Evolutionary conservation across 35 echinoderm and acorn worm species (phyloP).

Genomic region (Stichopus chloronotus): DNA sequence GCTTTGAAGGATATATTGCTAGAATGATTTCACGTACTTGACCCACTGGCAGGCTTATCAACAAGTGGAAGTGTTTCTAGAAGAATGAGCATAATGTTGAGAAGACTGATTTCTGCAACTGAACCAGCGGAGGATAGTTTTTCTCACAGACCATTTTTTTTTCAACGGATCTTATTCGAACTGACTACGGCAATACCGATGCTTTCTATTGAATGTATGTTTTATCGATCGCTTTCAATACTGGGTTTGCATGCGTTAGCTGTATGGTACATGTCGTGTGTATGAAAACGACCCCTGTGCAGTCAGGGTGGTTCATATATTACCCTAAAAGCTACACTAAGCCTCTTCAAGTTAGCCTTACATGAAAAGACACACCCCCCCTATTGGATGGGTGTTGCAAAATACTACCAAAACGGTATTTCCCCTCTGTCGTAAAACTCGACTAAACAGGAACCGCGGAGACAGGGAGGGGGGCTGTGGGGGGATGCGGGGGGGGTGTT

Average conservation of each 20-base stretch:
- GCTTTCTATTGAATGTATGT: too few species aligned
- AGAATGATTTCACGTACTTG: too few species aligned
- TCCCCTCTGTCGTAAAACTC: too few species aligned
- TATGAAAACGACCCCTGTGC: not conserved
- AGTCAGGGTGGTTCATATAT: slow-evolving; percentile 15
- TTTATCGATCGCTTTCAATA: too few species aligned
- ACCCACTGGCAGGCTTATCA: too few species aligned
- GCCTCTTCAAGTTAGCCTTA: not conserved
- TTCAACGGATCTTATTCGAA: not conserved
- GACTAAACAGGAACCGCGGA: not conserved
- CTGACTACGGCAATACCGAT: too few species aligned
- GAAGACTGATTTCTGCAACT: too few species aligned
- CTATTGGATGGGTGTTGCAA: not conserved
- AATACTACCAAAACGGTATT: not conserved
- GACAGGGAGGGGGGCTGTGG: not conserved
- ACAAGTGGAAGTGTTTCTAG: too few species aligned
- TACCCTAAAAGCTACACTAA: not conserved
- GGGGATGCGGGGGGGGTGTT: not conserved
- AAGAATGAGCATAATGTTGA: too few species aligned
- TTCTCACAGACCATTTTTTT: not conserved
- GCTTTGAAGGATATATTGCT: too few species aligned
- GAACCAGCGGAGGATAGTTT: too few species aligned
- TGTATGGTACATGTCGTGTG: not conserved
- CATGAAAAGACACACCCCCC: not conserved
- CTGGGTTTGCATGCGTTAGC: too few species aligned